A percentile compares a stretch with the other conserved stretches of the same genome.
phyloP scores from a whole-genome alignment of 2,888 invertebrate species.

The Dicranocentrus wangi region DNA sequence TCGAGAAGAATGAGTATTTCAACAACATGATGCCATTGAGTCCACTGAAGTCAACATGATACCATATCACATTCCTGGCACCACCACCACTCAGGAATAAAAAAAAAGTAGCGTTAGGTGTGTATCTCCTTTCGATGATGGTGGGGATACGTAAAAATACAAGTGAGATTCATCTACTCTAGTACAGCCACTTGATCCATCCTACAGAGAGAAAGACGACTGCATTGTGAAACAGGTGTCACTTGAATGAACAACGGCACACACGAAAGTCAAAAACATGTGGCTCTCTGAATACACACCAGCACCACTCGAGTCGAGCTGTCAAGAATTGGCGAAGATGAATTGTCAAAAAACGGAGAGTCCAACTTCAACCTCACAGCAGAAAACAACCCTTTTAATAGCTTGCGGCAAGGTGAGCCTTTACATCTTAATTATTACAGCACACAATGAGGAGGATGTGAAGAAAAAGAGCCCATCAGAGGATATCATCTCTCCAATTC shows the following conservation, averaged over 20 bases:
- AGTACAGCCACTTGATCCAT: too few species aligned
- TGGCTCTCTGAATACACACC: background rate
- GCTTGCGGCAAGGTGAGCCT: constrained; percentile 65
- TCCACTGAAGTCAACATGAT: background rate
- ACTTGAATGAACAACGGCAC: constrained; percentile 24
- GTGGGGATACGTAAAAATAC: too few species aligned
- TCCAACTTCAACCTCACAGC: constrained; percentile 30
- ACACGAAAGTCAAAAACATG: background rate
- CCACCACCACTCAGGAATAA: too few species aligned
- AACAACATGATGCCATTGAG: background rate
- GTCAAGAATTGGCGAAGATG: constrained; percentile 31
- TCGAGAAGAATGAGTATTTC: background rate
- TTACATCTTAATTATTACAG: constrained; percentile 62
- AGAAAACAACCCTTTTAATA: constrained; percentile 29
- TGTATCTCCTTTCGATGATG: too few species aligned
- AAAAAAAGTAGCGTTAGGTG: background rate
- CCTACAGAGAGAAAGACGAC: too few species aligned
- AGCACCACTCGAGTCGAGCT: constrained; percentile 3
- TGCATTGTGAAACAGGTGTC: constrained; percentile 27
- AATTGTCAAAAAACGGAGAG: constrained; percentile 52
- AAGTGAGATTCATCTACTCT: too few species aligned
- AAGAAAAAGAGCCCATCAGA: constrained; percentile 22
- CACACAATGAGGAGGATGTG: constrained; percentile 18
- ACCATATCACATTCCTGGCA: too few species aligned
- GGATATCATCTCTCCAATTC: background rate